Evolutionary conservation across 2,888 invertebrate genomes (phyloP), one percentile per base, ranked within the genome.

Genomic region (Thalpophila matura): DNA sequence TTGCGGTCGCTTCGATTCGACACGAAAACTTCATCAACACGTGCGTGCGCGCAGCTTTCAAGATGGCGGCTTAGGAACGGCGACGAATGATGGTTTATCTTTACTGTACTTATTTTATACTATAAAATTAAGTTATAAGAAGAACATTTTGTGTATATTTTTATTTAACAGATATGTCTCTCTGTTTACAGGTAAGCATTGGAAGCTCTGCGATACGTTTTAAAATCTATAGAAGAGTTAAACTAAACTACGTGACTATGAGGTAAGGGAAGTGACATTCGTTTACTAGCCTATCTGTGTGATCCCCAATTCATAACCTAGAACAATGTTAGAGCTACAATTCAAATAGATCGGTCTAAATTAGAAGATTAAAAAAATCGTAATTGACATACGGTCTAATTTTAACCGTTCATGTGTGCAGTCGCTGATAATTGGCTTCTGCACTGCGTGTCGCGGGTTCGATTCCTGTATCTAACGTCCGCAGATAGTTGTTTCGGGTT

Each of bases 11-110:
- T 66, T 63, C 72, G 63, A 75, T 69, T 72, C 75, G 80, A 87
- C 87, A 87, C 84, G 88, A 83, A 86, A 86, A 83, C 82, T 82
- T 85, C 83, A 84, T 87, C 85, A 83, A 75, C 66, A 76, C 76
- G 74, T 78, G 76, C 78, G 70, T 78, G 76, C 47, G 58, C 59
- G 42, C 51, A 63, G 58, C 24, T 58, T 50, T 46, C 55, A 77
- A 68, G 51, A 70, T 77, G 68, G 74, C 70, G 24, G 58, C 42
- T 37, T 45, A 51, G 31, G 71, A 46, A 49, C 16, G 24, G 45
- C 9, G 49, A 43, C 33, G 40, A 47, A 31, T 12, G 20, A 50
- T 29, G 16, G 14, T 18, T 33, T 47, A 53, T 47, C 57, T 40
- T 53, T 49, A 26, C 35, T 49, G 0, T 57, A 27, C n/a, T n/a